Evolutionary conservation across 2,113 vertebrate genomes (phyloP).

Genomic region (Octodon degus): DNA sequence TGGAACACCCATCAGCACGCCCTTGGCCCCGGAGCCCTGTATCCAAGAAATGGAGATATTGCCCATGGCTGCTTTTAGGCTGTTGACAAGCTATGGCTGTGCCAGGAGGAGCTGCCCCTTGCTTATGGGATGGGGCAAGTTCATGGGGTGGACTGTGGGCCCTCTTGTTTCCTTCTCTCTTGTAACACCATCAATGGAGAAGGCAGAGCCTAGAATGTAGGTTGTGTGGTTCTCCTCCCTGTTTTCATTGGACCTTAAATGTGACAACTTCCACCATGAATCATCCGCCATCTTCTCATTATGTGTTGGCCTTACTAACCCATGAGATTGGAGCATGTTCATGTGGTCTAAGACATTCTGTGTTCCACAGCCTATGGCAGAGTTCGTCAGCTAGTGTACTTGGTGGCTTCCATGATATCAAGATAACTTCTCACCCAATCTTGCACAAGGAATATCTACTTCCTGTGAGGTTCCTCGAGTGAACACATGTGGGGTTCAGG

Average conservation of each 20-base stretch:
- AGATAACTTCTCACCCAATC: constrained; percentile 17
- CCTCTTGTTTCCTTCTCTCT: background rate
- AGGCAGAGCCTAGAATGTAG: background rate
- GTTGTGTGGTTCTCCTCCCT: background rate
- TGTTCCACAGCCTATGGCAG: background rate
- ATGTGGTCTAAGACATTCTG: background rate
- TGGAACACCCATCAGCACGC: background rate
- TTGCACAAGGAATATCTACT: background rate
- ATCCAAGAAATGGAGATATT: background rate
- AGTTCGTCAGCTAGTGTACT: background rate
- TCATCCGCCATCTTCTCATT: background rate
- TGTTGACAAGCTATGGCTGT: background rate
- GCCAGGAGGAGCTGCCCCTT: background rate
- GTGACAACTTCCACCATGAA: background rate
- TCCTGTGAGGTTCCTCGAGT: background rate
- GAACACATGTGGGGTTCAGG: background rate
- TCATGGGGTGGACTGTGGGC: background rate
- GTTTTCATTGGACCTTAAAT: background rate
- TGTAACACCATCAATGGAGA: background rate
- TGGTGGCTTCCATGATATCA: background rate
- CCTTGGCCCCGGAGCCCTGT: background rate
- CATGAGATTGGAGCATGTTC: background rate
- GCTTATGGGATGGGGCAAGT: background rate
- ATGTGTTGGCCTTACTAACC: background rate
- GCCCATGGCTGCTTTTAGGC: background rate